Evolutionary conservation across 2,113 vertebrate species (phyloP), one percentile per base, ranked within the genome.

Genomic region (Pygoscelis antarcticus): DNA sequence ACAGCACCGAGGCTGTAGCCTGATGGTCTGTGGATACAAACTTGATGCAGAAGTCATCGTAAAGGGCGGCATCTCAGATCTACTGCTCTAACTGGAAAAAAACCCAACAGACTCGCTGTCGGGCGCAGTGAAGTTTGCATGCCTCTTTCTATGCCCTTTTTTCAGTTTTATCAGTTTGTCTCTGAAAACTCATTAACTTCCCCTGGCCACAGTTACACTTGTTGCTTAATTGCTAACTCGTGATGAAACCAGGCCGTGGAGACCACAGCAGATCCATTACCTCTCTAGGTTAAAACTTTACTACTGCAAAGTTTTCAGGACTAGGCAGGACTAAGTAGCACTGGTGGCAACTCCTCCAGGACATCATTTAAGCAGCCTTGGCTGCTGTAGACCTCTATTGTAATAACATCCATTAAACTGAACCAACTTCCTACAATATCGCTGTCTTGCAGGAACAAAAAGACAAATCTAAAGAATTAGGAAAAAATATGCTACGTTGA

Each of bases 111-210:
- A 62, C 27, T 44, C 11, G 0, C n/a, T 29, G n/a, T 4, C 18
- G 5, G 40, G 54, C 12, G 15, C 0, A 0, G 51, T 20, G 22
- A 69, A 55, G 87, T 81, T 23, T 32, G 8, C 25, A 68, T 30
- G 13, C n/a, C 60, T 86, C 46, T 23, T 87, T 25, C 76, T 78
- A 11, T 6, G 49, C 16, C 19, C 13, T 34, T 91, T 76, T 79
- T 79, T 25, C 62, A 40, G 52, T 96, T 88, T 89, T 96, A 80
- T 70, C 83, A 66, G 44, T 58, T 78, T 83, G 46, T 44, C 88
- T 44, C 90, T 78, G 42, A 87, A 66, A 81, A 93, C 83, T 92
- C 87, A 89, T 91, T 94, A 92, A 68, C 77, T 75, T 91, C 54
- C 38, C 61, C 60, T 87, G 68, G 71, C 68, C 46, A 61, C 36